Base-by-base conservation (phyloP, 2,113 vertebrate species). In the Scortum barcoo region DNA sequence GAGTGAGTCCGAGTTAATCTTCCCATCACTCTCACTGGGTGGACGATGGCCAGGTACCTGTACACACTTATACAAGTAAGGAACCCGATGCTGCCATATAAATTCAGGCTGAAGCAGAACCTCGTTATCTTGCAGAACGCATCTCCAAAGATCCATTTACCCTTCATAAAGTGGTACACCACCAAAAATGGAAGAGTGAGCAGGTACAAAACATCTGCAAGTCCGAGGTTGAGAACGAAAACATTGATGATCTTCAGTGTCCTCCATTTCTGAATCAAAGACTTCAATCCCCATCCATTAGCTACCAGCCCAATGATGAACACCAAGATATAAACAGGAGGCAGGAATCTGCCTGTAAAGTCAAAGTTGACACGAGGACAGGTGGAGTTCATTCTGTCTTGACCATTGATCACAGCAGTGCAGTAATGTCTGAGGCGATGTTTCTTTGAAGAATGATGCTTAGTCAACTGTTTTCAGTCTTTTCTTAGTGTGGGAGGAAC, bases 31-130 rank as follows among this genome's bases (percentile, higher is more conserved):
- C 61, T 94, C 92, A 97, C 75, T 0, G 96, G 94, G 84, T 97
- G 93, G 20, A 97, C 96, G 0, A 97, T 95, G 50, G 95, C 93
- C 91, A 96, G 86, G 91, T 97, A 97, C 20, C 96, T 93, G 89
- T 96, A 96, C 51, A 96, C 40, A 9, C 96, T 96, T 76, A 97
- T 96, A 84, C 96, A 96, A 2, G 94, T 96, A 61, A 97, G 95
- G 76, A 97, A 97, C 5, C 94, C 93, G 7, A 97, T 96, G 89
- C 95, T 97, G 82, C 96, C 94, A 0, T 96, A 97, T 19, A 96
- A 89, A 80, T 97, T 97, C 80, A 97, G 58, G 74, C 95, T 95
- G 88, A 97, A 97, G 54, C 81, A 93, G 73, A 94, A 85, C 11
- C 96, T 88, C 12, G 95, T 95, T 3, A 94, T 12, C 53, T 88